phyloP scores from a whole-genome alignment of 2,888 invertebrate species.

The Nomada fabriciana region DNA sequence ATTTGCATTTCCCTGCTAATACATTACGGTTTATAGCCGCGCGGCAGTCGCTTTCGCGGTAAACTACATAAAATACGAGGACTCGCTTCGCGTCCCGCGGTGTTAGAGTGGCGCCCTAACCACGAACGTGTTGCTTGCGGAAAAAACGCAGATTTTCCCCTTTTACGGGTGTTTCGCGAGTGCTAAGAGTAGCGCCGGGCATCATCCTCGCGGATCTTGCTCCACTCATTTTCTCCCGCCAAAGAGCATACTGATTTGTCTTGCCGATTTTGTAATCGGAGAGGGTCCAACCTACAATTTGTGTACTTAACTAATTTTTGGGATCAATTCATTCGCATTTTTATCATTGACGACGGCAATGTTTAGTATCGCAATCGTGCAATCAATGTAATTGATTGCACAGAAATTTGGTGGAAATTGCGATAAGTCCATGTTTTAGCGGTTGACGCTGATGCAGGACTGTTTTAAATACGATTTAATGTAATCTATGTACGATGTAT shows the following conservation, averaged over 20 bases:
- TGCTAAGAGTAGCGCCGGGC: slow-evolving; percentile 20
- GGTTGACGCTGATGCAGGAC: too few species aligned
- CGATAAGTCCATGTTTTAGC: too few species aligned
- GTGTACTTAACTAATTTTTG: too few species aligned
- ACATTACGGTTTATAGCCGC: slow-evolving; percentile 80
- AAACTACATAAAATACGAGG: slow-evolving; percentile 79
- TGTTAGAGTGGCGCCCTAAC: slow-evolving; percentile 64
- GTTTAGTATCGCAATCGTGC: too few species aligned
- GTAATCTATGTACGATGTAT: too few species aligned
- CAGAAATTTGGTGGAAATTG: too few species aligned
- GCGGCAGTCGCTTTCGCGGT: slow-evolving; percentile 73
- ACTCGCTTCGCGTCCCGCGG: slow-evolving; percentile 68
- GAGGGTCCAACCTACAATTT: neutral
- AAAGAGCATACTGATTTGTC: slow-evolving; percentile 6
- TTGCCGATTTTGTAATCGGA: neutral
- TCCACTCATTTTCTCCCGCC: neutral
- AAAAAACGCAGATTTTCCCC: slow-evolving; percentile 59
- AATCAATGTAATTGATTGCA: too few species aligned
- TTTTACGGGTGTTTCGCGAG: slow-evolving; percentile 40
- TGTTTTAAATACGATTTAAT: too few species aligned
- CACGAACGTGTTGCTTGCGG: slow-evolving; percentile 67
- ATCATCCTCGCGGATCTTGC: slow-evolving; percentile 5
- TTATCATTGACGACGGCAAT: too few species aligned
- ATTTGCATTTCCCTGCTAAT: slow-evolving; percentile 81
- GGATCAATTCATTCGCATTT: too few species aligned